phyloP scores from a whole-genome alignment of 2,888 invertebrate genomes.

The Meteorus colon region DNA sequence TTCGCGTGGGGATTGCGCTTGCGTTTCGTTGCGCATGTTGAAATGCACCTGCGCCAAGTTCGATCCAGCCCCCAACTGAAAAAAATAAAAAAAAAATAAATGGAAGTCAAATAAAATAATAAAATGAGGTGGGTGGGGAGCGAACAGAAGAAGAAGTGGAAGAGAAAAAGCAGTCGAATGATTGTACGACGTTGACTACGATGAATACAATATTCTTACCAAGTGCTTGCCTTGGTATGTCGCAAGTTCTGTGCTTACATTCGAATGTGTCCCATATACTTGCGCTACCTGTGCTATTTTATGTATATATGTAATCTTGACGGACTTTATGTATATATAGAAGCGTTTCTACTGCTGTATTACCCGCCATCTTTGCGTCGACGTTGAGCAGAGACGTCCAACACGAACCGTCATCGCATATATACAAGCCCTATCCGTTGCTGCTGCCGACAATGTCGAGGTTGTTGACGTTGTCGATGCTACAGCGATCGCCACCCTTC shows the following conservation, averaged over 20 bases:
- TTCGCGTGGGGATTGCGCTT: conserved; percentile 48
- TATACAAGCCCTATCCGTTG: not conserved
- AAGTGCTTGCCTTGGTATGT: not conserved
- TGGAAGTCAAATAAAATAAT: not conserved
- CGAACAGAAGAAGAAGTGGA: no score
- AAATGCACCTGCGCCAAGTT: conserved; percentile 51
- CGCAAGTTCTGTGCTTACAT: not conserved
- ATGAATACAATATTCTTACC: not conserved
- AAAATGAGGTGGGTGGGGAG: not conserved
- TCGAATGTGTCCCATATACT: not conserved
- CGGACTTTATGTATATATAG: not conserved
- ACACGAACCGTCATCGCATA: conserved; percentile 1
- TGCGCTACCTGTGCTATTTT: not conserved
- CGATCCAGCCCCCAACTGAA: conserved; percentile 49
- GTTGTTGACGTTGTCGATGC: conserved; percentile 13
- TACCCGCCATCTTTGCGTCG: conserved; percentile 2
- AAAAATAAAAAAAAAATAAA: conserved; percentile 27
- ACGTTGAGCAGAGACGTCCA: not conserved
- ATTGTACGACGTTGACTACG: not conserved
- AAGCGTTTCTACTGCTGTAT: not conserved
- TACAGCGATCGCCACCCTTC: not conserved
- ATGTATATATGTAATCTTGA: not conserved
- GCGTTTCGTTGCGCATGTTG: conserved; percentile 40
- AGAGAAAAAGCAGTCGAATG: no score
- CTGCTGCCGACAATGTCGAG: not conserved